phyloP scores from a whole-genome alignment of 2,888 invertebrate genomes.

The Melinopterus prodromus region DNA sequence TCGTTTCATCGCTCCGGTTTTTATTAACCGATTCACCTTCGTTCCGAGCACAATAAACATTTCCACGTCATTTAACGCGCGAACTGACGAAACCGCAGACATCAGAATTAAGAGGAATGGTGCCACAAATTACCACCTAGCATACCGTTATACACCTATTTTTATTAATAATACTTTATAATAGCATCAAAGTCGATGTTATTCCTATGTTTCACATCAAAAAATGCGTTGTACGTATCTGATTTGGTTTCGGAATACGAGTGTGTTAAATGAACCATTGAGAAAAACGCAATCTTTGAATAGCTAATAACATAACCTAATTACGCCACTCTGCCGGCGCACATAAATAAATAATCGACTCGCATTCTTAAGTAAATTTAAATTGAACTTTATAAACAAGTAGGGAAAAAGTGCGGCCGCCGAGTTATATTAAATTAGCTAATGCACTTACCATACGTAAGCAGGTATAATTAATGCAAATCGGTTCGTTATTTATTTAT shows the following conservation, averaged over 20 bases:
- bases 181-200: not conserved
- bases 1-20: not conserved
- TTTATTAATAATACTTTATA: not conserved
- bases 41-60: not conserved
- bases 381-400: not conserved
- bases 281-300: not conserved
- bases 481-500: not conserved
- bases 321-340: not conserved
- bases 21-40: not conserved
- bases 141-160: not conserved
- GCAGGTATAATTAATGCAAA: not conserved
- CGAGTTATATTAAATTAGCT: too few relatives aligned
- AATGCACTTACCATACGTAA: not conserved
- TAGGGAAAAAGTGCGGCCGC: not conserved
- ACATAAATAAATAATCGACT: not conserved
- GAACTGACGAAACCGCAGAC: not conserved
- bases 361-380: constrained; percentile 4
- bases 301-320: not conserved
- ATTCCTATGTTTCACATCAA: not conserved
- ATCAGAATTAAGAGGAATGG: not conserved
- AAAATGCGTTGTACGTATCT: not conserved
- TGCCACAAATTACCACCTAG: not conserved
- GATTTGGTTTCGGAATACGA: not conserved
- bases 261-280: not conserved
- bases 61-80: not conserved